Percentiles rank a stretch among this genome's conserved stretches.
Conservation (phyloP, 2,797 vertebrate species). For the Margarornis squamiger region DNA sequence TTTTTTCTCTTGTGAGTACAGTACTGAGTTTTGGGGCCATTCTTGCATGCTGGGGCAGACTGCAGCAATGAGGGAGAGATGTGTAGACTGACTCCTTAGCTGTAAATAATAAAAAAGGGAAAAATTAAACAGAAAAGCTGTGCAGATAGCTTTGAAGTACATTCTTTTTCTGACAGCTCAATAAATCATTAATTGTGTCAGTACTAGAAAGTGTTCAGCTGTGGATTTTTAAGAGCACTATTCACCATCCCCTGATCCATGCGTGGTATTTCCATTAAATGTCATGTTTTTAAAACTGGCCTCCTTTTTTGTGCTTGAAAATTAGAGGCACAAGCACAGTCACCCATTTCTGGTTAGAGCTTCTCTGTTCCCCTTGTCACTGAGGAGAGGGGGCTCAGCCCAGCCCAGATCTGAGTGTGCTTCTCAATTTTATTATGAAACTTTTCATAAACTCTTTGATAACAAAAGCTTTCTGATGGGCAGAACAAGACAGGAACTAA, state of each 20-base stretch:
- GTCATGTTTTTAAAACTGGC: not conserved
- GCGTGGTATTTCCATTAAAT: not conserved
- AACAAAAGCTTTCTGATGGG: not conserved
- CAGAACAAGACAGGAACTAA: not conserved
- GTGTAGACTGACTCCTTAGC: not conserved
- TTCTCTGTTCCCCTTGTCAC: fast-evolving
- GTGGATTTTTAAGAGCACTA: not conserved
- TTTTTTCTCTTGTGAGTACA: not conserved
- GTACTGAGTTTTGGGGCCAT: not conserved
- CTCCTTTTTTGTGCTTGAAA: not conserved
- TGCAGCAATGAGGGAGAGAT: not conserved
- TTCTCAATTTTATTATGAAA: not conserved
- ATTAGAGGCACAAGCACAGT: not conserved
- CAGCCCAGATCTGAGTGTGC: fast-evolving
- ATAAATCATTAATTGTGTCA: not conserved
- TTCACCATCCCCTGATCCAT: not conserved
- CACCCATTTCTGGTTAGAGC: not conserved
- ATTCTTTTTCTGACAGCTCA: conserved; percentile 1
- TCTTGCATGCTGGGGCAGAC: not conserved
- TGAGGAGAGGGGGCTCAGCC: not conserved
- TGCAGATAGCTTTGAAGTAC: not conserved
- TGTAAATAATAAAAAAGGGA: not conserved
- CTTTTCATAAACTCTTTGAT: not conserved
- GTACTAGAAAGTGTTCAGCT: not conserved
- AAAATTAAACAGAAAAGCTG: not conserved